A percentile compares a stretch with the other conserved stretches of the same genome.
Evolutionary conservation across 2,113 vertebrate species (phyloP).

Genomic region (Heterotilapia buettikoferi): DNA sequence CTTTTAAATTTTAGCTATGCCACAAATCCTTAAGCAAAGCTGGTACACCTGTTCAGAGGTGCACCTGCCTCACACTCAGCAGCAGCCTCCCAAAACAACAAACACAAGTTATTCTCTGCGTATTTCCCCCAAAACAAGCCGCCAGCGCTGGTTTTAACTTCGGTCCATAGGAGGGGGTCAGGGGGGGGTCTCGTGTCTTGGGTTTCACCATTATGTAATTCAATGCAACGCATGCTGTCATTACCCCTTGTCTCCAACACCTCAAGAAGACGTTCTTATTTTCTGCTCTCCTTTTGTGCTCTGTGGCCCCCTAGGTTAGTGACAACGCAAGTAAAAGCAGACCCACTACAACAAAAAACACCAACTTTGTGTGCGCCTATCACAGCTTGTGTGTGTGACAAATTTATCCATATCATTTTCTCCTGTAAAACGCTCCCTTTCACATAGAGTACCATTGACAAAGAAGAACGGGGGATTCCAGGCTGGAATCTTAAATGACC

Average conservation of each 20-base stretch:
- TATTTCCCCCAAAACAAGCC: neutral
- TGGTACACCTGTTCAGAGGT: constrained; percentile 23
- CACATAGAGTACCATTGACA: constrained; percentile 61
- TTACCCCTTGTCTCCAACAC: constrained; percentile 35
- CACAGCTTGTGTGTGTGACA: neutral
- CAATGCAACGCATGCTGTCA: constrained; percentile 56
- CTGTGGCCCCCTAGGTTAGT: constrained; percentile 55
- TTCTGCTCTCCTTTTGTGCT: constrained; percentile 50
- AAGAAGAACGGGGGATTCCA: neutral
- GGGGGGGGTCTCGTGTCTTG: neutral
- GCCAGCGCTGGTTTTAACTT: neutral
- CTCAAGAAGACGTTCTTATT: constrained; percentile 47
- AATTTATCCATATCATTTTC: constrained; percentile 59
- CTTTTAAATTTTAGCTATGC: neutral
- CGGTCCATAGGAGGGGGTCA: neutral
- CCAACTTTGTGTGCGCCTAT: neutral
- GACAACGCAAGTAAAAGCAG: constrained; percentile 34
- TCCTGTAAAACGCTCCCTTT: constrained; percentile 42
- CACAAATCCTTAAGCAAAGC: neutral
- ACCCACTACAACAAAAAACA: neutral
- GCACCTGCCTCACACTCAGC: constrained; percentile 27
- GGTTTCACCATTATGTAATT: constrained; percentile 64
- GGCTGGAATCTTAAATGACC: neutral
- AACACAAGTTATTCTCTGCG: neutral
- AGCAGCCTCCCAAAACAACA: neutral